Conservation (phyloP, 2,113 vertebrate species). For the Alouatta palliata region DNA sequence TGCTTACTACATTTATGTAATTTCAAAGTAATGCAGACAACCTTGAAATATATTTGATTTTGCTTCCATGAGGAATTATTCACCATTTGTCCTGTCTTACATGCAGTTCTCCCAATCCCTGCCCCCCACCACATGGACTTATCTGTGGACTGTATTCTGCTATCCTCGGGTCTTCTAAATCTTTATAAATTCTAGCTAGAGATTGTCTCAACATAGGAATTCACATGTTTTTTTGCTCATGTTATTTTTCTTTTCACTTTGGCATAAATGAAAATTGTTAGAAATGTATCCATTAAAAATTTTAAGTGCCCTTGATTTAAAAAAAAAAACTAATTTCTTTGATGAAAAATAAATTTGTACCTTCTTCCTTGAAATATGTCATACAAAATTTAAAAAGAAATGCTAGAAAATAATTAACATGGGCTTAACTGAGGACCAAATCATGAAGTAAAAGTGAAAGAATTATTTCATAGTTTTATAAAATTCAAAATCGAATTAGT, state of each 20-base stretch:
- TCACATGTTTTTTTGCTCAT: not conserved
- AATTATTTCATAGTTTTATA: not conserved
- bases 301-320: not conserved
- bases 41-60: not conserved
- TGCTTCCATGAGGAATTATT: not conserved
- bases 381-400: not conserved
- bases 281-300: not conserved
- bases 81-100: not conserved
- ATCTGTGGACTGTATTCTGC: not conserved
- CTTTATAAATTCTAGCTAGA: not conserved
- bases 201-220: not conserved
- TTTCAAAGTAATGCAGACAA: not conserved
- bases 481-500: not conserved
- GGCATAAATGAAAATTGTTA: not conserved
- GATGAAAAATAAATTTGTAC: not conserved
- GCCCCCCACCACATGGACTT: not conserved
- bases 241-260: not conserved
- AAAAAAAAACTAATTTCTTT: not conserved
- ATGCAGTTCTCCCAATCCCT: no score
- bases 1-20: not conserved
- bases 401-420: not conserved
- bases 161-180: not conserved
- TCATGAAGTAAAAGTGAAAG: not conserved
- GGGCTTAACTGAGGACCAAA: not conserved
- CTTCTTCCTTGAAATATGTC: not conserved